Percentiles rank a stretch among this genome's conserved stretches.
These are phyloP conservation scores for Phrixothrix hirtus DNA, from an alignment of 2,888 invertebrate genomes.

Conservation along the genomic window DNA sequence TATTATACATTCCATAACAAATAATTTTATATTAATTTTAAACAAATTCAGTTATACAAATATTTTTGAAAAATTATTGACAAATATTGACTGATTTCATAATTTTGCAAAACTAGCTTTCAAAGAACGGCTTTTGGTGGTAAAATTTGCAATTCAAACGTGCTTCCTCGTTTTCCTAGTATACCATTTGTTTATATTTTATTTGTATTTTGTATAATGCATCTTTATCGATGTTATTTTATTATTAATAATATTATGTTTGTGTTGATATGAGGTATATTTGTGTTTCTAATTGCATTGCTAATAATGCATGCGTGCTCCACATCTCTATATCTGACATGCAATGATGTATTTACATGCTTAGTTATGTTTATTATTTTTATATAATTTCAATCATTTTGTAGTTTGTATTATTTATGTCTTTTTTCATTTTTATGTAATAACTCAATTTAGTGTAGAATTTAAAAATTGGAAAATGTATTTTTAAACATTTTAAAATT, in stretches of 20 bases:
- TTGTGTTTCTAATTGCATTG: slow-evolving; percentile 48
- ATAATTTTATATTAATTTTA: no score
- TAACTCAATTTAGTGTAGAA: background rate
- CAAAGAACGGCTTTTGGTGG: no score
- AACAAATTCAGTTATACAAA: no score
- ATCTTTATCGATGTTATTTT: slow-evolving; percentile 40
- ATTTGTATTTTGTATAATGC: slow-evolving; percentile 32
- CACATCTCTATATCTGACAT: slow-evolving; percentile 43
- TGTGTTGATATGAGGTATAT: slow-evolving; percentile 47
- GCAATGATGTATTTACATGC: slow-evolving; percentile 46
- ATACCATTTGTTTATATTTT: slow-evolving; percentile 34
- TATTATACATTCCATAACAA: no score
- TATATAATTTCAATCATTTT: slow-evolving; percentile 20
- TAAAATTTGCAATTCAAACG: slow-evolving; percentile 25
- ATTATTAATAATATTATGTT: slow-evolving; percentile 44
- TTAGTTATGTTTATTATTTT: slow-evolving; percentile 26
- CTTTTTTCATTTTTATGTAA: slow-evolving; percentile 1
- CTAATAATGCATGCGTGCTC: slow-evolving; percentile 47
- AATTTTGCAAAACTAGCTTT: slow-evolving; percentile 5
- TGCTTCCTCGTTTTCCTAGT: slow-evolving; percentile 39
- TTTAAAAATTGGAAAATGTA: slow-evolving; percentile 5
- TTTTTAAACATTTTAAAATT: no score
- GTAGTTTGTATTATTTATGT: no score
- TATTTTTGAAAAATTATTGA: background rate
- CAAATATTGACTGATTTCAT: slow-evolving; percentile 8